Conservation (phyloP, 37 sponge, comb jelly and placozoan genomes). For the Diacarnus erythraeanus region DNA sequence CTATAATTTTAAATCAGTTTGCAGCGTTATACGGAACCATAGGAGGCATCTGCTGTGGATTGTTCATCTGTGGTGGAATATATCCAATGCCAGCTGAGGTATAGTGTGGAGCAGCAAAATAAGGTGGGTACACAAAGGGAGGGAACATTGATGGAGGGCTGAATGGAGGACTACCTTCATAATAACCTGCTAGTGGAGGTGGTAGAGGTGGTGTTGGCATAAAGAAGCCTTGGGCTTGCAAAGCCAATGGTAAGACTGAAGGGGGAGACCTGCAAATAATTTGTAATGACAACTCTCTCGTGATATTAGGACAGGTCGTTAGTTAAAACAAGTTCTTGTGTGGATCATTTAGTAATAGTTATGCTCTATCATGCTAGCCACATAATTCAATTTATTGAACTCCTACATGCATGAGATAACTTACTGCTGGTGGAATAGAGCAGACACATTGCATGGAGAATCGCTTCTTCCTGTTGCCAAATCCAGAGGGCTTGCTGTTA, state of each 20-base stretch:
- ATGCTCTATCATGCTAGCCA: too few relatives aligned
- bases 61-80: slow-evolving; percentile 15
- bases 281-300: not conserved
- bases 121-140: slow-evolving; percentile 37
- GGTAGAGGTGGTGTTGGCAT: slow-evolving; percentile 35
- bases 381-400: too few relatives aligned
- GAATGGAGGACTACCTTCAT: slow-evolving; percentile 36
- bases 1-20: not conserved
- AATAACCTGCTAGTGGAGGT: slow-evolving; percentile 39
- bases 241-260: slow-evolving; percentile 19
- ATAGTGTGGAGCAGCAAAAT: slow-evolving; percentile 12
- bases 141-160: slow-evolving; percentile 36
- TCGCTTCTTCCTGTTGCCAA: slow-evolving; percentile 13
- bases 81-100: slow-evolving; percentile 7
- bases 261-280: not conserved
- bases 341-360: not conserved
- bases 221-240: slow-evolving; percentile 38
- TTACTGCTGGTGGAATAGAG: slow-evolving; percentile 26
- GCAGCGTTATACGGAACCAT: slow-evolving; percentile 51
- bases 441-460: slow-evolving; percentile 2
- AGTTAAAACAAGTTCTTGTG: too few relatives aligned
- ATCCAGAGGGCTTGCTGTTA: slow-evolving; percentile 14
- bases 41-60: slow-evolving; percentile 31
- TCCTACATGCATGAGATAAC: not conserved
- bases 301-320: not conserved